A percentile compares a stretch with the other conserved stretches of the same genome.
Conservation (phyloP, 2,888 invertebrate genomes). For the Quadroppia sp. region DNA sequence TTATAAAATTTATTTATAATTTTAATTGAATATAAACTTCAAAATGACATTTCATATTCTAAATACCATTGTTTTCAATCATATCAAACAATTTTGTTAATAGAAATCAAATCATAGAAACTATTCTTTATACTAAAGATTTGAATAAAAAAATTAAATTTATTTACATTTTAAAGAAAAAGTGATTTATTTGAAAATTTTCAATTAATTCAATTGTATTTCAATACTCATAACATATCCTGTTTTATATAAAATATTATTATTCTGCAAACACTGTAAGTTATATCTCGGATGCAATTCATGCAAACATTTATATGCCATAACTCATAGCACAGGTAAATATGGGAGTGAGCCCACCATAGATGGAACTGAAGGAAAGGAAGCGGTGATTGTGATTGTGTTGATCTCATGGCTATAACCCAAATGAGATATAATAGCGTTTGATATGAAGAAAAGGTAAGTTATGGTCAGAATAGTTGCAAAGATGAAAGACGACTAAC, state of each 20-base stretch:
- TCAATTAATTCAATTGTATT: too few species aligned
- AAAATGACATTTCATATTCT: too few species aligned
- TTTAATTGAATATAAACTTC: too few species aligned
- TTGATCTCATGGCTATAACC: neutral
- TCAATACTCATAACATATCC: neutral
- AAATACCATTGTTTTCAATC: too few species aligned
- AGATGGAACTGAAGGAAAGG: constrained; percentile 14
- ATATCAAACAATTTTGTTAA: too few species aligned
- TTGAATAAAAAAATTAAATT: too few species aligned
- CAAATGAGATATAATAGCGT: constrained; percentile 23
- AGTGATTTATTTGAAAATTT: too few species aligned
- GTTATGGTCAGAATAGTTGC: constrained; percentile 22
- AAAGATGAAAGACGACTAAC: neutral
- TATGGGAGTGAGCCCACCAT: constrained; percentile 21
- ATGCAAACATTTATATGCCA: neutral
- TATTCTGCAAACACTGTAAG: neutral
- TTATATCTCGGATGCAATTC: neutral
- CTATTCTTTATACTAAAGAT: too few species aligned
- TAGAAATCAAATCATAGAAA: too few species aligned
- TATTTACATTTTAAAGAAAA: too few species aligned
- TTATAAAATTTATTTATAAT: too few species aligned
- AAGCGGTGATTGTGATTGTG: neutral
- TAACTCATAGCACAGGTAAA: constrained; percentile 12
- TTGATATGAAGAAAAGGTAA: constrained; percentile 13
- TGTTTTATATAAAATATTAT: neutral